Percentiles rank a stretch among this genome's conserved stretches.
These are phyloP conservation scores for Heliconius hewitsoni DNA, from an alignment of 1,140 invertebrate species.

Conservation along the genomic window DNA sequence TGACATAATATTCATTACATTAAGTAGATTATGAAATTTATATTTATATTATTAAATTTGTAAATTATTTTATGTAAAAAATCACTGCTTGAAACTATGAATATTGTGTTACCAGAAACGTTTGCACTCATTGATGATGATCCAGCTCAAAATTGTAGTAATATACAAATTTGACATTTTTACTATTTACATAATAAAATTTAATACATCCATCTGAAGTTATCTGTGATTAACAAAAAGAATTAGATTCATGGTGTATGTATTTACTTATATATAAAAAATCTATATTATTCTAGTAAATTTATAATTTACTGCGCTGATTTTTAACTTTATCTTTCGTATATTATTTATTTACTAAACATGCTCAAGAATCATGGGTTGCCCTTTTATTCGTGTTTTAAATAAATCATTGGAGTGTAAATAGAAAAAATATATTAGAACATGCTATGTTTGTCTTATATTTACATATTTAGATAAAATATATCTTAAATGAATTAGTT, in stretches of 20 bases:
- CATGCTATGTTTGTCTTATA: background rate
- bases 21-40: background rate
- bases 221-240: conserved; percentile 7
- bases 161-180: background rate
- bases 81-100: background rate
- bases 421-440: background rate
- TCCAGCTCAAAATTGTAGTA: background rate
- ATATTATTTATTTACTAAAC: conserved; percentile 4
- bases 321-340: background rate
- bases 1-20: conserved; percentile 6
- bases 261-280: conserved; percentile 5
- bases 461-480: conserved; percentile 14
- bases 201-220: conserved; percentile 1
- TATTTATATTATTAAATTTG: background rate
- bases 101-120: background rate
- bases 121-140: background rate
- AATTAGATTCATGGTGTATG: background rate
- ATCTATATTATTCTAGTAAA: conserved; percentile 1
- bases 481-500: conserved; percentile 10
- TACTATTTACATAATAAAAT: conserved; percentile 2
- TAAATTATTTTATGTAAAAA: background rate
- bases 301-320: conserved; percentile 2
- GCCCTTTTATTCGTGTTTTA: background rate
- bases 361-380: background rate
- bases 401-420: background rate